Percentiles rank a stretch among this genome's conserved stretches.
phyloP scores from a whole-genome alignment of 2,888 invertebrate genomes.

The Neuroscelio doddi region DNA sequence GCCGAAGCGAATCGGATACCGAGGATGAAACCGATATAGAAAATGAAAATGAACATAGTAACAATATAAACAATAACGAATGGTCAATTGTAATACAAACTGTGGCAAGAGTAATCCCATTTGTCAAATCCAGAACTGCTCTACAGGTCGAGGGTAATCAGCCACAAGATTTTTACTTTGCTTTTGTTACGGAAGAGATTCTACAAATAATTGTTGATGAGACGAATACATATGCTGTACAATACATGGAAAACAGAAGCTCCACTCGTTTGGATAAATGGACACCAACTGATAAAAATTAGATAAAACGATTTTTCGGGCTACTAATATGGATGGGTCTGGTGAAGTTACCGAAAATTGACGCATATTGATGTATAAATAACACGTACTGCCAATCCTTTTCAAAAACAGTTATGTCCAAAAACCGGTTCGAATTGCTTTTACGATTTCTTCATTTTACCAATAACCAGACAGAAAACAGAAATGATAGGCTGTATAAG shows the following conservation, averaged over 20 bases:
- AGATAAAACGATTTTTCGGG: slow-evolving; percentile 54
- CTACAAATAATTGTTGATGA: slow-evolving; percentile 15
- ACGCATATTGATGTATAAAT: slow-evolving; percentile 55
- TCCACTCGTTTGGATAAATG: slow-evolving; percentile 36
- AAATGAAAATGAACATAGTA: slow-evolving; percentile 20
- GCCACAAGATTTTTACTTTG: slow-evolving; percentile 10
- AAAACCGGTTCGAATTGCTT: slow-evolving; percentile 39
- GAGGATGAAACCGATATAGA: slow-evolving; percentile 20
- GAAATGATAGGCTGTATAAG: slow-evolving; percentile 51
- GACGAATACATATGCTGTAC: slow-evolving; percentile 7
- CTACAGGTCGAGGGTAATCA: slow-evolving; percentile 7
- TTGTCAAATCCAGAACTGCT: slow-evolving; percentile 14
- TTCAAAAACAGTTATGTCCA: slow-evolving; percentile 50
- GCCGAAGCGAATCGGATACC: slow-evolving; percentile 21
- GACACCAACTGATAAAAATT: slow-evolving; percentile 44
- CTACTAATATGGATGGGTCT: slow-evolving; percentile 56
- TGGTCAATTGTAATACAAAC: slow-evolving; percentile 12
- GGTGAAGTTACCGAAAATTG: slow-evolving; percentile 50
- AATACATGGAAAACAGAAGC: too few species aligned
- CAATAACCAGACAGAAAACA: slow-evolving; percentile 50
- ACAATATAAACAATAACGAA: slow-evolving; percentile 11
- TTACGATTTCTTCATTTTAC: slow-evolving; percentile 56
- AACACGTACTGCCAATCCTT: slow-evolving; percentile 49
- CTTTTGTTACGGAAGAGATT: slow-evolving; percentile 18
- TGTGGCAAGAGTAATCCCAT: slow-evolving; percentile 14